Evolutionary conservation across 1,140 invertebrate genomes (phyloP), one percentile per base, ranked within the genome.

Genomic region (Sycophaga agraensis): DNA sequence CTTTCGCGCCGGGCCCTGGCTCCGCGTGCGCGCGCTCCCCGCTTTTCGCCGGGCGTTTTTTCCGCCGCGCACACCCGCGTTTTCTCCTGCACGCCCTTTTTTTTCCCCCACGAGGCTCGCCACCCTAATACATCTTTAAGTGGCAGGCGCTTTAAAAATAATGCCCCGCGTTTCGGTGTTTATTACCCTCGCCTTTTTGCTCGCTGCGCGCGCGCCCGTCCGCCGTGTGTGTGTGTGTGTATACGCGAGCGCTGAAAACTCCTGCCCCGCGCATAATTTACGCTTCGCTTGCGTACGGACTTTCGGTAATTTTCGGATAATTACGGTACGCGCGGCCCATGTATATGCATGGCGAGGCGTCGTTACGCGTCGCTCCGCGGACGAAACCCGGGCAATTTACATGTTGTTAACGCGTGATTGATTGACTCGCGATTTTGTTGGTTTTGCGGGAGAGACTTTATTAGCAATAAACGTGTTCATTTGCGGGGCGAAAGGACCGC

Each of bases 221-320:
- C n/a, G n/a, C n/a, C n/a, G n/a, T n/a, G n/a, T n/a, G n/a, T n/a
- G n/a, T n/a, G n/a, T n/a, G n/a, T n/a, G n/a, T n/a, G n/a, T n/a
- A n/a, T n/a, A 34, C 7, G 3, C 9, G 11, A 35, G 12, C 9
- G 24, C 14, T 9, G 19, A 4, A 9, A 53, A 24, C n/a, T 4
- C 26, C 34, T 45, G 31, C 17, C 28, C n/a, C 7, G 2, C 3
- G 31, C 31, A 57, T 48, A 57, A 48, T 48, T 57, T 57, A 57
- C 43, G 34, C 11, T 21, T 31, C n/a, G 19, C 4, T 34, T 45
- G 26, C 17, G 43, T 45, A 31, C 16, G 12, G 14, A 48, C 43
- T 57, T 57, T 57, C 31, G 43, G 42, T 57, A 57, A 57, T 57
- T 57, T 57, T 57, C 43, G 19, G 31, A 57, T 57, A 57, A 57